Evolutionary conservation across 2,113 vertebrate genomes (phyloP).

Genomic region (Rostratula benghalensis): DNA sequence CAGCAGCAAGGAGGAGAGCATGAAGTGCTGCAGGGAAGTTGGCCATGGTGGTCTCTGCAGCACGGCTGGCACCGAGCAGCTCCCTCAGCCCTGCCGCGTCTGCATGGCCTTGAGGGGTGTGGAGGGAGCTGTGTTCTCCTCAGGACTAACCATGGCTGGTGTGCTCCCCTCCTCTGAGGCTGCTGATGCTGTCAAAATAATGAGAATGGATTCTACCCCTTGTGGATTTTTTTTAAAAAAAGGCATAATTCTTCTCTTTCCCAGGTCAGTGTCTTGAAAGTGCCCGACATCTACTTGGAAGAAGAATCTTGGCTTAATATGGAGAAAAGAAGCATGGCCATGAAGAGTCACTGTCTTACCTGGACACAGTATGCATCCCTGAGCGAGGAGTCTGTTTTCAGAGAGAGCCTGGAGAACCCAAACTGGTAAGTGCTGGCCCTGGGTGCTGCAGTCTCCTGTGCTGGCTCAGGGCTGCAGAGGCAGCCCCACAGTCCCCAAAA

Average conservation of each 20-base stretch:
- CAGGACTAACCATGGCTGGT: background rate
- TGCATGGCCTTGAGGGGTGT: constrained; percentile 4
- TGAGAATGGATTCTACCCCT: background rate
- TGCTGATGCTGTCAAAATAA: background rate
- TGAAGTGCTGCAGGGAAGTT: background rate
- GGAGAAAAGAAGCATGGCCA: constrained; percentile 60
- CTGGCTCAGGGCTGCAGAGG: background rate
- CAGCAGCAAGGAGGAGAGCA: constrained; percentile 1
- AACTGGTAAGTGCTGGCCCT: constrained; percentile 58
- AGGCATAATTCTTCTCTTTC: background rate
- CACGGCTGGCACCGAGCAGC: background rate
- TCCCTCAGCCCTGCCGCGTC: background rate
- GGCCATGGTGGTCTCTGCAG: constrained; percentile 7
- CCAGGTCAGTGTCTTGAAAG: constrained; percentile 70
- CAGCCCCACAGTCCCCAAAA: background rate
- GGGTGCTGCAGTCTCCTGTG: background rate
- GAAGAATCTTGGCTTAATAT: constrained; percentile 73
- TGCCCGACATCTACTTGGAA: constrained; percentile 62
- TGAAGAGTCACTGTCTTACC: constrained; percentile 50
- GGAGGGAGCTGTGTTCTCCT: background rate
- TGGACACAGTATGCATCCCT: constrained; percentile 58
- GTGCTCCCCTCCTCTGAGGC: background rate
- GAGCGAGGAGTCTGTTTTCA: constrained; percentile 73
- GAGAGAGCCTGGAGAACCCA: constrained; percentile 66
- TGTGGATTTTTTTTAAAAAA: background rate